Conservation (phyloP, 2,888 invertebrate genomes). For the Athetis lepigone region DNA sequence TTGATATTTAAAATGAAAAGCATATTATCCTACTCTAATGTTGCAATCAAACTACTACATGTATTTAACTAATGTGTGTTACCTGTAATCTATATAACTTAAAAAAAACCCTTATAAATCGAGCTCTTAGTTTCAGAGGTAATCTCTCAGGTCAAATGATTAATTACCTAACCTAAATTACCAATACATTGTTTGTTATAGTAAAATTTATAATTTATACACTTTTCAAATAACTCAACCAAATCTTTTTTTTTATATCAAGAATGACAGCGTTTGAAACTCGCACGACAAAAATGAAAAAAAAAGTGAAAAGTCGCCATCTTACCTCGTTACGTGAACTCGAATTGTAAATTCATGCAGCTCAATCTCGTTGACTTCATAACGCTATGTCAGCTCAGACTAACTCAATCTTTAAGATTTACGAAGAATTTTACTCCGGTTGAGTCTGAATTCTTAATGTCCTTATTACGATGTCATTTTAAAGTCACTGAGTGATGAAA, state of each 20-base stretch:
- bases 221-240: neutral
- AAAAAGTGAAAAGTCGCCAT: conserved; percentile 30
- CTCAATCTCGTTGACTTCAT: conserved; percentile 58
- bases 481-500: conserved; percentile 36
- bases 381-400: conserved; percentile 42
- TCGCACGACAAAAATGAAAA: conserved; percentile 6
- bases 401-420: conserved; percentile 59
- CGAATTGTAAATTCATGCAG: conserved; percentile 67
- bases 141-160: too few relatives aligned
- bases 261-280: neutral
- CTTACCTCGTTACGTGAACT: conserved; percentile 15
- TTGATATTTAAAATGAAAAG: too few relatives aligned
- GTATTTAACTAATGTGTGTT: too few relatives aligned
- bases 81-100: too few relatives aligned
- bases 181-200: neutral
- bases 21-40: too few relatives aligned
- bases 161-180: too few relatives aligned
- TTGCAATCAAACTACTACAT: too few relatives aligned
- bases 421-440: conserved; percentile 37
- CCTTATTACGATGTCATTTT: conserved; percentile 55
- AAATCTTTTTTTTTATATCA: neutral
- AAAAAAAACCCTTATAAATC: too few relatives aligned
- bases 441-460: conserved; percentile 51
- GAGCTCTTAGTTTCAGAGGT: too few relatives aligned
- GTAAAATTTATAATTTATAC: neutral